These are phyloP conservation scores for Bombyx mandarina DNA, from an alignment of 1,140 invertebrate genomes.

Conservation along the genomic window DNA sequence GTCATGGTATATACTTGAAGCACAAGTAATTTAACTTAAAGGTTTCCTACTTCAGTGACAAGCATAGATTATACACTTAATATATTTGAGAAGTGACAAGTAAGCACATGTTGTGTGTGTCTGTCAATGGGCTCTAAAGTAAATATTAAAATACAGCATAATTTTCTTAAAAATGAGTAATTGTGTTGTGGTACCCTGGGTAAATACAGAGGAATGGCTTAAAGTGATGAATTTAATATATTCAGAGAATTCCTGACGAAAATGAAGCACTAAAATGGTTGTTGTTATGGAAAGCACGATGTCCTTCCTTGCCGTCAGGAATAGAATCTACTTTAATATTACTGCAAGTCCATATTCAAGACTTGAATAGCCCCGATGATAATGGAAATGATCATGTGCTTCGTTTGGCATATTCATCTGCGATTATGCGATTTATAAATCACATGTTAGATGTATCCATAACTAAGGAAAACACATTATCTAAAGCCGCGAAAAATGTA, in stretches of 20 bases:
- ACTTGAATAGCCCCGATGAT: slow-evolving; percentile 24
- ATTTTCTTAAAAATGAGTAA: neutral
- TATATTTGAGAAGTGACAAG: too few relatives aligned
- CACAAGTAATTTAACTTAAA: too few relatives aligned
- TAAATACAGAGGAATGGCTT: slow-evolving; percentile 72
- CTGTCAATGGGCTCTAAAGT: too few relatives aligned
- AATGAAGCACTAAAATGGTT: slow-evolving; percentile 67
- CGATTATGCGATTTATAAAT: slow-evolving; percentile 76
- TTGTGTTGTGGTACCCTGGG: slow-evolving; percentile 55
- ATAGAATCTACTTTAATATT: slow-evolving; percentile 77
- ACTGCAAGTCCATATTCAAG: slow-evolving; percentile 72
- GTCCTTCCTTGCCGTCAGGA: slow-evolving; percentile 76
- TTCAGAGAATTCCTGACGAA: slow-evolving; percentile 59
- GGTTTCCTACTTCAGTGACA: too few relatives aligned
- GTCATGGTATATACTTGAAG: too few relatives aligned
- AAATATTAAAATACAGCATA: too few relatives aligned
- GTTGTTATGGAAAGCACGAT: slow-evolving; percentile 75
- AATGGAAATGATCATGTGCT: slow-evolving; percentile 59
- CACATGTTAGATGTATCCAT: slow-evolving; percentile 71
- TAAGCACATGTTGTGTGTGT: too few relatives aligned
- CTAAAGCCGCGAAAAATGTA: slow-evolving; percentile 71
- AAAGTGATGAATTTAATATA: slow-evolving; percentile 71
- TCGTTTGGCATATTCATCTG: slow-evolving; percentile 73
- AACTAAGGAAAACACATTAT: slow-evolving; percentile 68
- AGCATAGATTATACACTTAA: too few relatives aligned